Base-by-base conservation (phyloP, 2,113 vertebrate species). In the Mesocricetus auratus region DNA sequence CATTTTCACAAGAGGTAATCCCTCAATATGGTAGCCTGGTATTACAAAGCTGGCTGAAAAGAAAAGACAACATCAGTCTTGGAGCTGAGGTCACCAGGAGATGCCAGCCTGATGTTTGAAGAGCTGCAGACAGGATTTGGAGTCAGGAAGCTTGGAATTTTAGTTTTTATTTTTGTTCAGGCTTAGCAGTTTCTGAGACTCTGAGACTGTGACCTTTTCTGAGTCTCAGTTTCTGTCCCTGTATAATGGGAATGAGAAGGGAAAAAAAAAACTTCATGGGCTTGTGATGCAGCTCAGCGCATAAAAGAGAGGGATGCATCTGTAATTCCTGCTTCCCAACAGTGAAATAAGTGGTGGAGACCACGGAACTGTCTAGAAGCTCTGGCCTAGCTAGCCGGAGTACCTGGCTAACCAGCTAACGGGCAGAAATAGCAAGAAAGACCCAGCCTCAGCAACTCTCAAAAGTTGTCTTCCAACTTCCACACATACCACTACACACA, bases 1-100 rank as follows among this genome's bases (percentile, higher is more conserved):
- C 10, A 29, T 68, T 53, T 89, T 95, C 86, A 58, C 73, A 90
- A 90, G 90, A 83, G 94, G 68, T 7, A 64, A 75, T 39, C 29
- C 29, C 71, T 85, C 39, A 26, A 91, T 78, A 73, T 79, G 5
- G 68, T 24, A 86, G 87, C 47, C 89, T 78, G 68, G n/a, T 86
- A 22, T 66, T 64, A 45, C 68, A 77, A 81, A 74, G 16, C 69
- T 81, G 64, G 42, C n/a, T 36, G 39, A 87, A 96, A 89, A 90
- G 56, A 89, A 94, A 93, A 86, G 53, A 90, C 60, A 82, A 22
- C 22, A 75, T 42, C 66, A 81, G 66, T 26, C 29, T n/a, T 71
- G 74, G 85, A 85, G 39, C 33, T 56, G 64, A 93, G 86, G 74
- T 3, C 42, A 42, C 42, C 24, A 53, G 77, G 73, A 87, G n/a